phyloP scores from a whole-genome alignment of 2,113 vertebrate genomes.

The Lanius collurio region DNA sequence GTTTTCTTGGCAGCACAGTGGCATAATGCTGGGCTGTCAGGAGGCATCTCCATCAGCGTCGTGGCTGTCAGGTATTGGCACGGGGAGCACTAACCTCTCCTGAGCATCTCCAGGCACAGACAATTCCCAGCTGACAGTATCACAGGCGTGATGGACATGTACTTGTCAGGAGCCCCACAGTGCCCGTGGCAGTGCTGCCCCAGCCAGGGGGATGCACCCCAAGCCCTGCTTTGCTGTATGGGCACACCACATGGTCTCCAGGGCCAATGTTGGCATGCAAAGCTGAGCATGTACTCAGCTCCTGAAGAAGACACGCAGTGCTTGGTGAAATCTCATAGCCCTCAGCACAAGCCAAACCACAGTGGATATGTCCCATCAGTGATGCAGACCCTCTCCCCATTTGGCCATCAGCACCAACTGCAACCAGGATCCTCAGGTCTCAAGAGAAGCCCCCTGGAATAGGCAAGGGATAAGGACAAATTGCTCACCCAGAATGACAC shows the following conservation, averaged over 20 bases:
- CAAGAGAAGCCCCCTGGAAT: accelerated
- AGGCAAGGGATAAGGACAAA: neutral
- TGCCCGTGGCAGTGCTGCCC: neutral
- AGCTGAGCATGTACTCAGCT: neutral
- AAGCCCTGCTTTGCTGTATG: too few relatives aligned
- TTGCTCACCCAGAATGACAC: neutral
- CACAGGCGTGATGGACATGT: neutral
- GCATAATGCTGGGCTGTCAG: neutral
- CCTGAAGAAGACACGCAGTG: neutral
- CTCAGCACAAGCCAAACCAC: neutral
- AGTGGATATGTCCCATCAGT: neutral
- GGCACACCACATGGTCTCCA: accelerated
- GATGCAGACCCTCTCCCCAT: neutral
- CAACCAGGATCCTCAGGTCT: neutral
- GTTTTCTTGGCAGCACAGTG: neutral
- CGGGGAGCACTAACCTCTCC: neutral
- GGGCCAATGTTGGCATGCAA: neutral
- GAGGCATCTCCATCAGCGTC: neutral
- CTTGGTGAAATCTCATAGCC: neutral
- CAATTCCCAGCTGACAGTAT: neutral
- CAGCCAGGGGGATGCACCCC: neutral
- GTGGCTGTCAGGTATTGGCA: accelerated
- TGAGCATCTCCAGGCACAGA: neutral
- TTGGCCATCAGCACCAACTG: neutral
- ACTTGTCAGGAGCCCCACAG: neutral